phyloP scores from a whole-genome alignment of 2,113 vertebrate species.

The Trichechus manatus region DNA sequence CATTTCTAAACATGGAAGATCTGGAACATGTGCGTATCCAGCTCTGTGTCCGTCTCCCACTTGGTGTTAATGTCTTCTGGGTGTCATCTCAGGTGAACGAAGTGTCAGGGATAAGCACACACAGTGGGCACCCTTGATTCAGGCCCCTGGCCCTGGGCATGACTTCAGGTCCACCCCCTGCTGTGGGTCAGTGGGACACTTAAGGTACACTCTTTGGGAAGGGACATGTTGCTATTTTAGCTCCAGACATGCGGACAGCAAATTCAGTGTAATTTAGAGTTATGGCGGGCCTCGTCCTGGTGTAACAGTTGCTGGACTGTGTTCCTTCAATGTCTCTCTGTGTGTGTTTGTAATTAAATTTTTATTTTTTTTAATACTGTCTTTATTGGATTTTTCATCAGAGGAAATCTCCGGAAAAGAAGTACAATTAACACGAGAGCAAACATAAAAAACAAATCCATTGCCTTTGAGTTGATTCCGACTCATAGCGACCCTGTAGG shows the following conservation, averaged over 20 bases:
- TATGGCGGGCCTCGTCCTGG: not conserved
- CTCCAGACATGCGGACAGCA: not conserved
- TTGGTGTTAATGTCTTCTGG: not conserved
- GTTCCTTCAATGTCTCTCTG: not conserved
- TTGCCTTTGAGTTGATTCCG: too few species aligned
- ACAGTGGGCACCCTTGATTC: not conserved
- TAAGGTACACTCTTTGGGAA: not conserved
- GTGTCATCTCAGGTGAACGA: not conserved
- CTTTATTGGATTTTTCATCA: conserved; percentile 37
- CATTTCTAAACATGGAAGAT: not conserved
- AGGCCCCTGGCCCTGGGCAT: not conserved
- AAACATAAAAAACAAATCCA: too few species aligned
- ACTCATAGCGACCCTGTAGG: too few species aligned
- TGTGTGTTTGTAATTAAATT: not conserved
- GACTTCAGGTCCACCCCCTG: not conserved
- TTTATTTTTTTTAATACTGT: not conserved
- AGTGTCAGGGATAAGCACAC: not conserved
- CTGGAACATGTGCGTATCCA: not conserved
- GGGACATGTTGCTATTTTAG: not conserved
- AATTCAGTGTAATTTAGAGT: not conserved
- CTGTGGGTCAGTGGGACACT: not conserved
- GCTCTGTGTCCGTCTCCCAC: not conserved
- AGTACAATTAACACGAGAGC: not conserved
- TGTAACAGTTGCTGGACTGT: not conserved
- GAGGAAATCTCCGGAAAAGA: conserved; percentile 20